Evolutionary conservation across 2,797 vertebrate species (phyloP), one percentile per base, ranked within the genome.

Genomic region (Gallinago solitaria): DNA sequence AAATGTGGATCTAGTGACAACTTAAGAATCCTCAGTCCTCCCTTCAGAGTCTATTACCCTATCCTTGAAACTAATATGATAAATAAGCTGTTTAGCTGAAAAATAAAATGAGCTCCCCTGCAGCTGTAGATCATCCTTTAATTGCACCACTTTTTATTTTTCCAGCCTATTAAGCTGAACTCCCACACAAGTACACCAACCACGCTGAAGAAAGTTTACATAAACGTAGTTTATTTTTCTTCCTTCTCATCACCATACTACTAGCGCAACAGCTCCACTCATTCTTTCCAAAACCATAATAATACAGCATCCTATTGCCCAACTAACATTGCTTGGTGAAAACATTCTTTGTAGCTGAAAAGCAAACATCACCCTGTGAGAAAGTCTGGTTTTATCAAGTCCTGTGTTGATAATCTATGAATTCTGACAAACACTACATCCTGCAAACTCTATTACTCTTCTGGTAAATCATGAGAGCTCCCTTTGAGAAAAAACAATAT

Each of bases 401-500:
- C 43, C 28, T 41, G 5, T 53, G 25, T 48, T 80, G 78, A 81
- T 86, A 93, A 85, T 71, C 0, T 0, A n/a, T 50, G 47, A 81
- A 83, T 93, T 87, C 64, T 67, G 57, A 73, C 64, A 93, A 89
- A 94, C 63, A 57, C 19, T 45, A 77, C 11, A 91, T 64, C 19
- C 71, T 54, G 48, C 70, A 92, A 87, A 89, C 75, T 82, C 60
- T 74, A 81, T 89, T 90, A 93, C 21, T 93, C 88, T 81, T 75
- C 74, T 32, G 41, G 59, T 81, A 96, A 90, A 90, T 86, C 63
- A 91, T 50, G 68, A 82, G 33, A 74, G 37, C 25, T 75, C 78
- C 71, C 54, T 95, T 85, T 51, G 82, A 91, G 87, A 94, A 87
- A 87, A 94, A 95, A 85, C 61, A 91, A 28, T 93, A 90, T 92